phyloP scores from a whole-genome alignment of 1,140 invertebrate species.

The Rhopalosiphum padi region DNA sequence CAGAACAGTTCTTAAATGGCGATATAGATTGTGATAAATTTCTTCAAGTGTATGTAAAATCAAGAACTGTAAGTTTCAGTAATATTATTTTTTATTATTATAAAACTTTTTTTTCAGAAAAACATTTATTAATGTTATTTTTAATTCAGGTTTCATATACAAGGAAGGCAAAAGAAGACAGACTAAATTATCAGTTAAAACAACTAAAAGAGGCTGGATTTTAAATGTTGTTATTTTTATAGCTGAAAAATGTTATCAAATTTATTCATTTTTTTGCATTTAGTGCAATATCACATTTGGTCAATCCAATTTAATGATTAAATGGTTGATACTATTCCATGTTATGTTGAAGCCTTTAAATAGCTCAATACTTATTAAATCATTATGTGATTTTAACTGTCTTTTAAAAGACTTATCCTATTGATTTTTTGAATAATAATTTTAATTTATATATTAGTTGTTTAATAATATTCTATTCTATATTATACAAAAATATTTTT shows the following conservation, averaged over 20 bases:
- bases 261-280: not conserved
- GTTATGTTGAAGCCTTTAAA: slow-evolving; percentile 15
- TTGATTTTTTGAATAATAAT: not conserved
- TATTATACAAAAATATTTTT: not conserved
- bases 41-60: slow-evolving; percentile 73
- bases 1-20: slow-evolving; percentile 76
- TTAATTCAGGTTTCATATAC: slow-evolving; percentile 69
- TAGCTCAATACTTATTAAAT: not conserved
- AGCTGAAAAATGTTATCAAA: not conserved
- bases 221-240: slow-evolving; percentile 42
- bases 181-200: slow-evolving; percentile 75
- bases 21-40: slow-evolving; percentile 79
- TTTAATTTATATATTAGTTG: not conserved
- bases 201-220: slow-evolving; percentile 72
- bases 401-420: not conserved
- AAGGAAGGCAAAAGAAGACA: slow-evolving; percentile 78
- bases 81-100: not conserved
- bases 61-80: slow-evolving; percentile 66
- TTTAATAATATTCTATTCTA: not conserved
- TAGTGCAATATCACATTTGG: not conserved
- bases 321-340: not conserved
- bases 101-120: not conserved
- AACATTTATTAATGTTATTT: slow-evolving; percentile 17
- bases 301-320: not conserved
- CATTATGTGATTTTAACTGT: not conserved